A percentile compares a stretch with the other conserved stretches of the same genome.
Conservation (phyloP, 2,797 vertebrate genomes). For the Avahi laniger region DNA sequence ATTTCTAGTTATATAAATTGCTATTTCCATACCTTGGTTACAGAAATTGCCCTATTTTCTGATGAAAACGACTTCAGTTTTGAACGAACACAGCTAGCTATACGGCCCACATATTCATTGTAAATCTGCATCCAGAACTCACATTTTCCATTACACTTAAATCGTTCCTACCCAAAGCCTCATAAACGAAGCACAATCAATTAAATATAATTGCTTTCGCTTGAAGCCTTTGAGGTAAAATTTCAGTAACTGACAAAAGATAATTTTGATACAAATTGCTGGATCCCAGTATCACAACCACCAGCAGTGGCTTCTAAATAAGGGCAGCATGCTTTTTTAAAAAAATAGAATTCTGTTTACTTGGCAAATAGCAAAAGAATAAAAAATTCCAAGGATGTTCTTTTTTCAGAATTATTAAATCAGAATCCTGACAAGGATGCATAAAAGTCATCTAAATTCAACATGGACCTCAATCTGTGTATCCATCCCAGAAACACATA, state of each 20-base stretch:
- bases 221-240: background rate
- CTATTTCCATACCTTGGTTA: constrained; percentile 47
- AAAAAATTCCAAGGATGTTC: background rate
- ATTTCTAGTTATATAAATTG: constrained; percentile 71
- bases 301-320: background rate
- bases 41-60: background rate
- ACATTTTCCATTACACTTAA: constrained; percentile 52
- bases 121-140: constrained; percentile 20
- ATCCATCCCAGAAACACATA: background rate
- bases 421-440: constrained; percentile 30
- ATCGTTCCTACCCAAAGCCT: constrained; percentile 22
- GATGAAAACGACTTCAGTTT: constrained; percentile 6
- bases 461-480: background rate
- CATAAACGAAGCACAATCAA: constrained; percentile 36
- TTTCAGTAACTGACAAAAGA: constrained; percentile 20
- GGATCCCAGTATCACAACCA: constrained; percentile 10
- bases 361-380: background rate
- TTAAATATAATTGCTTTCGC: constrained; percentile 30
- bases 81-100: constrained; percentile 20
- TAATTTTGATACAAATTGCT: constrained; percentile 38
- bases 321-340: background rate
- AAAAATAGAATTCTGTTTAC: constrained; percentile 4
- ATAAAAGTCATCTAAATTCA: constrained; percentile 41
- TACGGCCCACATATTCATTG: background rate
- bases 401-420: constrained; percentile 31